These are phyloP conservation scores for Drosophila macrospina DNA, from an alignment of 2,888 invertebrate species.

Conservation along the genomic window DNA sequence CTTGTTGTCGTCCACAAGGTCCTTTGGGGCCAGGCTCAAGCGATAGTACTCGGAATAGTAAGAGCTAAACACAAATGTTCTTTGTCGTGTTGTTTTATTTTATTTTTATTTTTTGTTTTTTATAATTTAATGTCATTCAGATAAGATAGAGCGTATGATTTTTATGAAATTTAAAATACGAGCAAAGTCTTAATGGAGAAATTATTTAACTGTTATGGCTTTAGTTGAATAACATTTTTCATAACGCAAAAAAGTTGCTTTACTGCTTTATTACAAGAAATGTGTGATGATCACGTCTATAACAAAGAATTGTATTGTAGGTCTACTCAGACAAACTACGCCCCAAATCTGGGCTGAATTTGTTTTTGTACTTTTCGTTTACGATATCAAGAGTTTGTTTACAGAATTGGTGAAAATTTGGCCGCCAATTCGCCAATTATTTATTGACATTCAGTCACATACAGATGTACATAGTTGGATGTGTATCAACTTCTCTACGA, in stretches of 20 bases:
- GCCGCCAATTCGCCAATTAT: neutral
- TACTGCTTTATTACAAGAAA: neutral
- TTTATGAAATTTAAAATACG: constrained; percentile 1
- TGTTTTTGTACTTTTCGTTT: no score
- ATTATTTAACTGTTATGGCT: neutral
- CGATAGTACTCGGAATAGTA: constrained; percentile 1
- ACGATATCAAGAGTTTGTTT: no score
- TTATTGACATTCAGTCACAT: neutral
- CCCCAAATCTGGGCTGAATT: no score
- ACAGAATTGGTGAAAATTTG: no score
- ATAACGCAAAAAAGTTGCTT: neutral
- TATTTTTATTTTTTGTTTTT: neutral
- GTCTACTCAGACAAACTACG: no score
- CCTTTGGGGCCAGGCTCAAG: constrained; percentile 5
- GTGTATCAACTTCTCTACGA: neutral
- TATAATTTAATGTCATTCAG: constrained; percentile 60
- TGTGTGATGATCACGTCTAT: no score
- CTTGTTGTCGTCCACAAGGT: constrained; percentile 22
- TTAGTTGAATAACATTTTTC: neutral
- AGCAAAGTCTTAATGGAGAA: neutral
- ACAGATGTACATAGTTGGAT: constrained; percentile 1
- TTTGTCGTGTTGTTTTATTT: neutral
- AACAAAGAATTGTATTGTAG: no score
- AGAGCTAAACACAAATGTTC: constrained; percentile 2
- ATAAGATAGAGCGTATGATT: constrained; percentile 22